These are phyloP conservation scores for Tipula helvola DNA, from an alignment of 2,888 invertebrate species.

Conservation along the genomic window DNA sequence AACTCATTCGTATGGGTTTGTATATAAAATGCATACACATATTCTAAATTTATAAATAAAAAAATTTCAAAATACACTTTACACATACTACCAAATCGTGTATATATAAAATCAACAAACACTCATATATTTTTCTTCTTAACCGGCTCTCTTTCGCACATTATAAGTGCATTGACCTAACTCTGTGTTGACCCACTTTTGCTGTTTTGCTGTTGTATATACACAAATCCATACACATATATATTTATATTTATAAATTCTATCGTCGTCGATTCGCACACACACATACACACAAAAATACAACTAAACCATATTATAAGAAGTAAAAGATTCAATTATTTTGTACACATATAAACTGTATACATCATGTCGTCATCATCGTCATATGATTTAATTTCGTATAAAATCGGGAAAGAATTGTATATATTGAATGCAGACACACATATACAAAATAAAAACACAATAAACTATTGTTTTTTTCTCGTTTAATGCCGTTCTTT, in stretches of 20 bases:
- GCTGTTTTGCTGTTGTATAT: not conserved
- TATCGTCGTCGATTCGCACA: not conserved
- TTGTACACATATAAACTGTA: not conserved
- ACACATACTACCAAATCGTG: not conserved
- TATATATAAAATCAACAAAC: not conserved
- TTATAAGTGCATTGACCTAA: conserved; percentile 35
- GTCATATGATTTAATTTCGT: conserved; percentile 7
- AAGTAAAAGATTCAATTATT: not conserved
- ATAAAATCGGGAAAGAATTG: not conserved
- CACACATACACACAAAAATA: not conserved
- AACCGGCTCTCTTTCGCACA: conserved; percentile 10
- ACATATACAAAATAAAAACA: not conserved
- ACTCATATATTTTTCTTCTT: not conserved
- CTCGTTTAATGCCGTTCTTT: not conserved
- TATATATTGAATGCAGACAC: not conserved
- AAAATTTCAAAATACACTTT: not conserved
- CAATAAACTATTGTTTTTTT: not conserved
- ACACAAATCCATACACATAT: not conserved
- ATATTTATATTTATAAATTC: not conserved
- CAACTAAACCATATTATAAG: not conserved
- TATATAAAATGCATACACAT: too few species aligned
- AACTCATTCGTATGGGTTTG: not conserved
- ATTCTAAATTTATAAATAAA: not conserved
- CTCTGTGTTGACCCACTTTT: conserved; percentile 37
- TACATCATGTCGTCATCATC: not conserved